phyloP scores from a whole-genome alignment of 1,140 invertebrate species.

The Hypsibius dujardini region DNA sequence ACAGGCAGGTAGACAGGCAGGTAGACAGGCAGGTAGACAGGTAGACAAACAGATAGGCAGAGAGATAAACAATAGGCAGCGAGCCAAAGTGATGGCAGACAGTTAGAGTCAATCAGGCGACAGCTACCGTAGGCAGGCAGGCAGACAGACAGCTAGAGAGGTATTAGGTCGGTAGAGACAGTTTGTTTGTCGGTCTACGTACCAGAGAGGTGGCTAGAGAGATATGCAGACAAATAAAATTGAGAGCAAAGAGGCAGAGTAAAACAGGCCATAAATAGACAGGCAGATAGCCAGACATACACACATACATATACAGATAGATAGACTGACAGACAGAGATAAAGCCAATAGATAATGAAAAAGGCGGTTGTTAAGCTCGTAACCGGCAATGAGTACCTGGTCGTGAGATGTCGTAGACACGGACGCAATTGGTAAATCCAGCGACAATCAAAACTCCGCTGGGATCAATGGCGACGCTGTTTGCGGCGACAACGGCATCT shows the following conservation, averaged over 20 bases:
- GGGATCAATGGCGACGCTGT: conserved; percentile 55
- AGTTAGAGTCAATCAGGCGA: too few relatives aligned
- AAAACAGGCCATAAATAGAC: background rate
- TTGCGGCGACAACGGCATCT: conserved; percentile 66
- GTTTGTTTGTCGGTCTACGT: too few relatives aligned
- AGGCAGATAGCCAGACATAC: background rate
- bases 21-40: too few relatives aligned
- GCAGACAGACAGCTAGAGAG: too few relatives aligned
- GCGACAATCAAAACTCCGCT: conserved; percentile 56
- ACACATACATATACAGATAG: background rate
- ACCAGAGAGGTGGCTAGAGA: too few relatives aligned
- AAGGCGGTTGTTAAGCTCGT: background rate
- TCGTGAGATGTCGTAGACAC: conserved; percentile 58
- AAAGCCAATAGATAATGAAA: too few relatives aligned
- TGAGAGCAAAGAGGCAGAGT: background rate
- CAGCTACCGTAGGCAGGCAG: too few relatives aligned
- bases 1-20: too few relatives aligned
- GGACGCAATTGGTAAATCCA: conserved; percentile 65
- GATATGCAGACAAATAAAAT: background rate
- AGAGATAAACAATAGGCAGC: too few relatives aligned
- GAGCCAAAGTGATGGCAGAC: too few relatives aligned
- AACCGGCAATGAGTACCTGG: conserved; percentile 43
- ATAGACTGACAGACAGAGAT: background rate
- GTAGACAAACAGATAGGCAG: too few relatives aligned
- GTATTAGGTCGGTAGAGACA: too few relatives aligned